Evolutionary conservation across 2,888 invertebrate species (phyloP).

Genomic region (Plebejus anna): DNA sequence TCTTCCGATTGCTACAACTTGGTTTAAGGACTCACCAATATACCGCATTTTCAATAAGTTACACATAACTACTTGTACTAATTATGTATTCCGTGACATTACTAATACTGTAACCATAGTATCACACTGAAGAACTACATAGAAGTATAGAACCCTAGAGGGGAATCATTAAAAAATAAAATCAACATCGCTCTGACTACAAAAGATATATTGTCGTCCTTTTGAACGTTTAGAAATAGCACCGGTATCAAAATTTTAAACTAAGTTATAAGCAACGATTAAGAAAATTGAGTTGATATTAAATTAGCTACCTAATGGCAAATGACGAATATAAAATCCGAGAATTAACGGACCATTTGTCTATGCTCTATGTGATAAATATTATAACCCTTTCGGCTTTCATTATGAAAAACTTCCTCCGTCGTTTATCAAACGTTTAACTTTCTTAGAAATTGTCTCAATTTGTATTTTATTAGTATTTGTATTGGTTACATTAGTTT

Average conservation of each 20-base stretch:
- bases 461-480: background rate
- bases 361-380: background rate
- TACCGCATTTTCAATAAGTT: too few species aligned
- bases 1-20: too few species aligned
- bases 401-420: conserved; percentile 1
- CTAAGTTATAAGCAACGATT: background rate
- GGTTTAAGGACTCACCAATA: too few species aligned
- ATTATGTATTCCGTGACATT: too few species aligned
- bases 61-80: too few species aligned
- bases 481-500: background rate
- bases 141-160: too few species aligned
- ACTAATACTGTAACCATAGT: too few species aligned
- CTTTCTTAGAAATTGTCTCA: background rate
- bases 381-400: background rate
- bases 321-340: background rate
- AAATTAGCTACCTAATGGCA: background rate
- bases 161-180: too few species aligned
- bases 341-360: conserved; percentile 5
- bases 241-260: background rate
- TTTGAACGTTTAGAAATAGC: background rate
- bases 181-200: background rate
- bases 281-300: background rate
- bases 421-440: background rate
- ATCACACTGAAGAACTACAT: too few species aligned
- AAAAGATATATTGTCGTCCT: background rate